Percentiles rank a stretch among this genome's conserved stretches.
Conservation (phyloP, 2,797 vertebrate species). For the Thunnus albacares region DNA sequence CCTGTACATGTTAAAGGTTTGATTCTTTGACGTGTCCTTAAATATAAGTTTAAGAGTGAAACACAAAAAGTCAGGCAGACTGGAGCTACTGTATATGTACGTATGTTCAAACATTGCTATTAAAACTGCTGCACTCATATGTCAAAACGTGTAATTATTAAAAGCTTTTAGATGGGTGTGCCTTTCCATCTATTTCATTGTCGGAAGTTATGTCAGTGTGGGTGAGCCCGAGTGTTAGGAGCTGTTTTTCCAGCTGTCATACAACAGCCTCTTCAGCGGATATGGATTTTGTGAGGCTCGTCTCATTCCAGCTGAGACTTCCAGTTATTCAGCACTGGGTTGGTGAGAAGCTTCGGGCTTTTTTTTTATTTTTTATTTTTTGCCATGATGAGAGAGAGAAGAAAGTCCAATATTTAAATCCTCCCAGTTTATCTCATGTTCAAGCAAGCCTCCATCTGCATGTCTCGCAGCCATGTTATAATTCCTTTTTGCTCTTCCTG, state of each 20-base stretch:
- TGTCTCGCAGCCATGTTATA: constrained; percentile 60
- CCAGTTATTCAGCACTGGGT: constrained; percentile 41
- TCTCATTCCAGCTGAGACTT: constrained; percentile 62
- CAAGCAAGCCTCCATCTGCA: constrained; percentile 59
- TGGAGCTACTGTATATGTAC: background rate
- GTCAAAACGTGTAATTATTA: constrained; percentile 4
- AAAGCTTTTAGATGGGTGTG: constrained; percentile 28
- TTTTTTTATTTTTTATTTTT: background rate
- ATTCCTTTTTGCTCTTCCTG: constrained; percentile 57
- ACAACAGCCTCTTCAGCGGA: constrained; percentile 48
- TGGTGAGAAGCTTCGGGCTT: constrained; percentile 50
- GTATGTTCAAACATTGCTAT: background rate
- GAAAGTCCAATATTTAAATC: constrained; percentile 66
- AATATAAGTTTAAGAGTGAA: background rate
- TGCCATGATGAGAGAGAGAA: constrained; percentile 42
- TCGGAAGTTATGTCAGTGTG: constrained; percentile 54
- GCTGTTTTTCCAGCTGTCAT: constrained; percentile 75
- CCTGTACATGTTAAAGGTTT: constrained; percentile 4
- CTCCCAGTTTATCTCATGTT: constrained; percentile 60
- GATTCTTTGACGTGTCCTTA: constrained; percentile 5
- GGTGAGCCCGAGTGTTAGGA: constrained; percentile 34
- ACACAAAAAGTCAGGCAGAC: background rate
- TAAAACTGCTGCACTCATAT: constrained; percentile 4
- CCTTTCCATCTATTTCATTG: constrained; percentile 44
- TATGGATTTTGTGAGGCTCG: constrained; percentile 47